Conservation (phyloP, 2,888 invertebrate genomes). For the Morpho deidamia region DNA sequence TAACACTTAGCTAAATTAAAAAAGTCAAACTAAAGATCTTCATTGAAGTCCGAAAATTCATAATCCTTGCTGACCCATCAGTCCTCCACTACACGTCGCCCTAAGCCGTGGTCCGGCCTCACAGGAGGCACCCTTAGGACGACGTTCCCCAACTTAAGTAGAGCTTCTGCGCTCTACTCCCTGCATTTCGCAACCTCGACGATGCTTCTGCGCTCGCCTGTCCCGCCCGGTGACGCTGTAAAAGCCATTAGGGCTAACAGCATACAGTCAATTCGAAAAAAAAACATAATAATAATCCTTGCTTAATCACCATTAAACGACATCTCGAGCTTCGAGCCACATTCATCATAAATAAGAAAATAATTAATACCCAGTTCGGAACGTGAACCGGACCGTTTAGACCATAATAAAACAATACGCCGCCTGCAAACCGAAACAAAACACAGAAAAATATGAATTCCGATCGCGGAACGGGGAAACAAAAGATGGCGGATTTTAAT, state of each 20-base stretch:
- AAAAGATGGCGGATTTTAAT: slow-evolving; percentile 77
- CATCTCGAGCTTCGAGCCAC: slow-evolving; percentile 55
- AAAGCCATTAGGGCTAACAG: no score
- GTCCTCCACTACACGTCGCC: no score
- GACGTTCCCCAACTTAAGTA: no score
- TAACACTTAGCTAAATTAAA: no score
- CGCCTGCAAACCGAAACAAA: slow-evolving; percentile 69
- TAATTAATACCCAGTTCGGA: slow-evolving; percentile 70
- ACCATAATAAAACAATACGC: slow-evolving; percentile 72
- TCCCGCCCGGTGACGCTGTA: no score
- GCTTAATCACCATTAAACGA: slow-evolving; percentile 51
- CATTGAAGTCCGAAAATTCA: slow-evolving; percentile 55
- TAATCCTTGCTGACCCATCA: slow-evolving; percentile 47
- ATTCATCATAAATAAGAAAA: slow-evolving; percentile 73
- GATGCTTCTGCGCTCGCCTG: no score
- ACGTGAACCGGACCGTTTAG: slow-evolving; percentile 61
- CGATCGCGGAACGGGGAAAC: slow-evolving; percentile 69
- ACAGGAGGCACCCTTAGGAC: no score
- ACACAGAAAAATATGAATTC: slow-evolving; percentile 79
- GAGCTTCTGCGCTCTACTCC: no score
- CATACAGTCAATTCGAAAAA: no score
- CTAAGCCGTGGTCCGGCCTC: no score
- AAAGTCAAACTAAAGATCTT: slow-evolving; percentile 37
- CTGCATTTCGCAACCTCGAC: no score
- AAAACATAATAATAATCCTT: no score